These are phyloP conservation scores for Vultur gryphus DNA, from an alignment of 2,797 vertebrate genomes.

Conservation along the genomic window DNA sequence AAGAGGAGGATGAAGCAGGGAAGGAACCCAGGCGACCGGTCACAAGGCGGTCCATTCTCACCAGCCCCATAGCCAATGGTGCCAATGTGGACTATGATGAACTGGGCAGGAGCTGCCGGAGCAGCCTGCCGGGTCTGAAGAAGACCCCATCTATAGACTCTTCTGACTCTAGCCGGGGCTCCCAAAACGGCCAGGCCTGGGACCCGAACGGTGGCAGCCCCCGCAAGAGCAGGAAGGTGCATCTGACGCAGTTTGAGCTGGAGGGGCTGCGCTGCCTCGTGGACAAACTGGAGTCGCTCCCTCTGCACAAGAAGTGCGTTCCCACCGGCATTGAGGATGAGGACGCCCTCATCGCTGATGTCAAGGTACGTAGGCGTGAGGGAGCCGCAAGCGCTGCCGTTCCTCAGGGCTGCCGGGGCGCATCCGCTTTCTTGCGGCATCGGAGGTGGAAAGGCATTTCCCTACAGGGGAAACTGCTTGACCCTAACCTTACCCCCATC, in stretches of 20 bases:
- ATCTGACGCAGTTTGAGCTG: slow-evolving; percentile 90
- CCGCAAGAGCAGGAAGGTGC: slow-evolving; percentile 72
- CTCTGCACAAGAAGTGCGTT: slow-evolving; percentile 92
- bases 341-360: slow-evolving; percentile 86
- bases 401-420: not conserved
- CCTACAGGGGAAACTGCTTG: not conserved
- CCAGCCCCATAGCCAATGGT: slow-evolving; percentile 76
- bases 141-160: slow-evolving; percentile 74
- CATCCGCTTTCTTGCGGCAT: accelerated
- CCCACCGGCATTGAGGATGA: slow-evolving; percentile 88
- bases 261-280: slow-evolving; percentile 92
- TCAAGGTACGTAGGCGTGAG: slow-evolving; percentile 76
- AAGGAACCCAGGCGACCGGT: slow-evolving; percentile 67
- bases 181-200: slow-evolving; percentile 77
- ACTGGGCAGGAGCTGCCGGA: slow-evolving; percentile 69
- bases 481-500: accelerated
- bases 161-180: slow-evolving; percentile 71
- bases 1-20: slow-evolving; percentile 54
- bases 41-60: slow-evolving; percentile 72
- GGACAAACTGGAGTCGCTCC: slow-evolving; percentile 91
- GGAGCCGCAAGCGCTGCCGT: accelerated
- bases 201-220: slow-evolving; percentile 67
- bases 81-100: slow-evolving; percentile 75
- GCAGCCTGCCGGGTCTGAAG: slow-evolving; percentile 71
- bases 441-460: not conserved